Percentiles rank a stretch among this genome's conserved stretches.
Conservation (phyloP, 1,140 invertebrate species). For the Plodia interpunctella region DNA sequence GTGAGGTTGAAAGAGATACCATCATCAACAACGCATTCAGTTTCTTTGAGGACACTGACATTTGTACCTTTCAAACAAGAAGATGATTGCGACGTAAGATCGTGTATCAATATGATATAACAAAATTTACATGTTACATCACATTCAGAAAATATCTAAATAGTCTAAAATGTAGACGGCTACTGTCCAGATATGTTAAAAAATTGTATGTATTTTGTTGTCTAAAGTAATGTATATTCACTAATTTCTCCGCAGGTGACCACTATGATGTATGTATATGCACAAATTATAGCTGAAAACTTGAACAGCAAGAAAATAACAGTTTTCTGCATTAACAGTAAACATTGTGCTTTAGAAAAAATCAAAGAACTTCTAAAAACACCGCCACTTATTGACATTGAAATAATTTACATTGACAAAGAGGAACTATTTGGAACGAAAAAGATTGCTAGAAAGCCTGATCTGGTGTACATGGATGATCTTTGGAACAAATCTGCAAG, state of each 20-base stretch:
- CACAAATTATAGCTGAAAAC: constrained; percentile 4
- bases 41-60: constrained; percentile 10
- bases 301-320: neutral
- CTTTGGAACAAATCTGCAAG: constrained; percentile 12
- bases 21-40: neutral
- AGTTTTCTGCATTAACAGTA: constrained; percentile 5
- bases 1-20: constrained; percentile 12
- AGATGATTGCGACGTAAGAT: constrained; percentile 7
- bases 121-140: no score
- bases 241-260: neutral
- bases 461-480: constrained; percentile 11
- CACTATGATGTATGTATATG: neutral
- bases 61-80: constrained; percentile 13
- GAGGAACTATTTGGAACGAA: constrained; percentile 9
- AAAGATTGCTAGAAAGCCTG: neutral
- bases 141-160: no score
- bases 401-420: neutral
- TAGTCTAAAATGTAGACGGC: no score
- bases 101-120: neutral
- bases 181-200: no score
- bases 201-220: no score
- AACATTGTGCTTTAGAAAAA: neutral
- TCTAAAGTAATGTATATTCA: no score
- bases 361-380: neutral
- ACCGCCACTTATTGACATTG: neutral